These are phyloP conservation scores for Alethe diademata DNA, from an alignment of 2,113 vertebrate genomes.

Conservation along the genomic window DNA sequence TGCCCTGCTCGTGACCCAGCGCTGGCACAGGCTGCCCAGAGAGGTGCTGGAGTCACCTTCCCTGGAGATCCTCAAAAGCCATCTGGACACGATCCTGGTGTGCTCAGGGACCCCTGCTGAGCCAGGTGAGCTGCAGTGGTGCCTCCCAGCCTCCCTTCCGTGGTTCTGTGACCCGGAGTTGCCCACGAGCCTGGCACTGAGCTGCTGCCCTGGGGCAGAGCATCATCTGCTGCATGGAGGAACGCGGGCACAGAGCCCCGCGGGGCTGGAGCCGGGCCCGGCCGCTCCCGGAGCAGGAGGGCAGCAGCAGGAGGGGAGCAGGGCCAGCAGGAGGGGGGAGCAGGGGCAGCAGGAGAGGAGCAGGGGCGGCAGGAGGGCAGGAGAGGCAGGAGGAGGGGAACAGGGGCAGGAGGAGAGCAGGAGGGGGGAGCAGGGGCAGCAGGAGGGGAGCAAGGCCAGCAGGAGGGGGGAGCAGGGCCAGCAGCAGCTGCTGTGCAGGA, in stretches of 20 bases:
- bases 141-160: rapidly evolving
- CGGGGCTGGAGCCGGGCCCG: not conserved
- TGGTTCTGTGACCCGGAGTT: not conserved
- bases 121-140: not conserved
- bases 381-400: not conserved
- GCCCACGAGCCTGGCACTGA: not conserved
- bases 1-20: rapidly evolving
- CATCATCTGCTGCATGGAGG: not conserved
- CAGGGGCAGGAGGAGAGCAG: not conserved
- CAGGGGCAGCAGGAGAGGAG: not conserved
- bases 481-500: not conserved
- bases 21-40: not conserved
- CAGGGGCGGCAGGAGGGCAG: too few relatives aligned
- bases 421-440: too few relatives aligned
- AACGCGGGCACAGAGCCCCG: not conserved
- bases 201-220: not conserved
- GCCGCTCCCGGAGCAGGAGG: not conserved
- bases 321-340: not conserved
- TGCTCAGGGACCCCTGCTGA: not conserved
- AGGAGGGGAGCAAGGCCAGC: not conserved
- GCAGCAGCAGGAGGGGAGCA: not conserved
- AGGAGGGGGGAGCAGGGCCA: not conserved
- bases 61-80: not conserved
- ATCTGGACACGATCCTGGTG: not conserved
- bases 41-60: too few relatives aligned